Percentiles rank a stretch among this genome's conserved stretches.
Conservation (phyloP, 2,797 vertebrate species). For the Lateolabrax maculatus region DNA sequence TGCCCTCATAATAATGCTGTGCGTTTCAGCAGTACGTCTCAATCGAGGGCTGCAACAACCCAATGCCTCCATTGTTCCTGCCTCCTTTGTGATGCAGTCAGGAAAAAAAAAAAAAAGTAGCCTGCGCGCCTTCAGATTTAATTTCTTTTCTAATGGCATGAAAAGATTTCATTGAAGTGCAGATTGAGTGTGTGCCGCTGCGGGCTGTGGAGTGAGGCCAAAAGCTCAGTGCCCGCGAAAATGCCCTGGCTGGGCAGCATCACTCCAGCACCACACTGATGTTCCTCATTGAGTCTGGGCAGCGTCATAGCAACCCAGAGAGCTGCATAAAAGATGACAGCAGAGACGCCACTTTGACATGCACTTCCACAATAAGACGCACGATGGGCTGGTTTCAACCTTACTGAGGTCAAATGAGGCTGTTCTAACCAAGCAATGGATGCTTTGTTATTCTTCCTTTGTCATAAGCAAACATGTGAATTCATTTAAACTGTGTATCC, state of each 20-base stretch:
- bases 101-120: constrained; percentile 61
- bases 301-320: constrained; percentile 68
- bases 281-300: constrained; percentile 58
- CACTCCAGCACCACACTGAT: constrained; percentile 55
- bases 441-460: constrained; percentile 18
- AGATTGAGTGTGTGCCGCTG: constrained; percentile 80
- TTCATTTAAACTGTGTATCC: constrained; percentile 40
- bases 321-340: constrained; percentile 64
- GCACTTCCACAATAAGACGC: constrained; percentile 49
- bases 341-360: constrained; percentile 47
- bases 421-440: constrained; percentile 14
- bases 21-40: constrained; percentile 84
- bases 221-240: constrained; percentile 70
- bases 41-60: constrained; percentile 82
- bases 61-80: constrained; percentile 85
- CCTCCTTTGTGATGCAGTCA: constrained; percentile 79
- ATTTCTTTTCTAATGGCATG: constrained; percentile 82
- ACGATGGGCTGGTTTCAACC: constrained; percentile 47
- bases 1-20: constrained; percentile 83
- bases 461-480: constrained; percentile 36
- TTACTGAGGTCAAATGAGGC: constrained; percentile 56
- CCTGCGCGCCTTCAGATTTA: constrained; percentile 78
- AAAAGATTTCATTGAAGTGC: constrained; percentile 86
- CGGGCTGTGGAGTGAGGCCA: constrained; percentile 67
- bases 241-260: constrained; percentile 61